Percentiles rank a stretch among this genome's conserved stretches.
Conservation (phyloP, 2,797 vertebrate species). For the Florisuga fusca region DNA sequence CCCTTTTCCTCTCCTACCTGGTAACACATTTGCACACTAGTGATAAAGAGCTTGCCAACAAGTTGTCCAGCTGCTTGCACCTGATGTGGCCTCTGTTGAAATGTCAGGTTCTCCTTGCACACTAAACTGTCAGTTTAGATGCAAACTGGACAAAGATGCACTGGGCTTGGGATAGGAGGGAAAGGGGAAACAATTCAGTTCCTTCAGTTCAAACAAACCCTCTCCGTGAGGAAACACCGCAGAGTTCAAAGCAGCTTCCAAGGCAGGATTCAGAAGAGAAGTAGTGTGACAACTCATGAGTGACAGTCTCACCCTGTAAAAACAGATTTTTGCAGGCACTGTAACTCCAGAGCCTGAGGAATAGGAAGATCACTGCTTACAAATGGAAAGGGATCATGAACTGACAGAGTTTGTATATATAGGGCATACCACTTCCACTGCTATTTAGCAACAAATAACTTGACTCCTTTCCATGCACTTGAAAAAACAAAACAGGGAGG, state of each 20-base stretch:
- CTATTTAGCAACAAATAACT: not conserved
- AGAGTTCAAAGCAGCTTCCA: not conserved
- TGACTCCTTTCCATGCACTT: not conserved
- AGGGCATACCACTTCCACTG: not conserved
- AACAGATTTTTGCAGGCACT: not conserved
- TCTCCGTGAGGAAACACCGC: not conserved
- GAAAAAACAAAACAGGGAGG: not conserved
- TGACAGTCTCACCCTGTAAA: not conserved
- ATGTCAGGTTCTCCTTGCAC: not conserved
- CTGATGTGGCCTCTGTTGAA: not conserved
- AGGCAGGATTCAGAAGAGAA: not conserved
- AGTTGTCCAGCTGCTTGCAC: not conserved
- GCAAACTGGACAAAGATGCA: not conserved
- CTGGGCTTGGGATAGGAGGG: not conserved
- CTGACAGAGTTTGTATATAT: not conserved
- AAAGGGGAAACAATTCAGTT: accelerated
- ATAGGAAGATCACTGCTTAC: not conserved
- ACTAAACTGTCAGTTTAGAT: not conserved
- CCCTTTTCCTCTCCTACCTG: not conserved
- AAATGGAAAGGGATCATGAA: not conserved
- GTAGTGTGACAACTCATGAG: not conserved
- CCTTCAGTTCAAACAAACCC: not conserved
- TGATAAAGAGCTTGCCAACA: not conserved
- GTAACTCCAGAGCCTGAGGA: not conserved
- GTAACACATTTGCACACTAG: accelerated